These are phyloP conservation scores for Priapulus caudatus DNA, from an alignment of 2,888 invertebrate genomes.

Conservation along the genomic window DNA sequence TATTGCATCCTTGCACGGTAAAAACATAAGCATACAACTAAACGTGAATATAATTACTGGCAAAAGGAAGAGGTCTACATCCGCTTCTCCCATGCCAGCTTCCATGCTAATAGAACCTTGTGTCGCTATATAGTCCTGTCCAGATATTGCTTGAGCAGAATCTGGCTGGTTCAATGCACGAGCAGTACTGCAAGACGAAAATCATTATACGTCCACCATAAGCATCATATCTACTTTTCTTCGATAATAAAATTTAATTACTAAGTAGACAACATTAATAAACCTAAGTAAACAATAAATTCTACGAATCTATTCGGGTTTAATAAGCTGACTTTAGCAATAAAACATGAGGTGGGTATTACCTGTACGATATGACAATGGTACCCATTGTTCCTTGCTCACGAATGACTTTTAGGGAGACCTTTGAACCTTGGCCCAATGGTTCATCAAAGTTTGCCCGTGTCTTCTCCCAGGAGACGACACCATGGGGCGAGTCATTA, in stretches of 20 bases:
- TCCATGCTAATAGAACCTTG: conserved; percentile 28
- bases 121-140: conserved; percentile 30
- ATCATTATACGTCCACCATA: too few species aligned
- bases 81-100: conserved; percentile 25
- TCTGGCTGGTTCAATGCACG: conserved; percentile 19
- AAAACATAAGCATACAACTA: too few species aligned
- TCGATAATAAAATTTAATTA: too few species aligned
- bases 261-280: too few species aligned
- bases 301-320: too few species aligned
- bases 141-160: conserved; percentile 28
- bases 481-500: conserved; percentile 36
- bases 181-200: conserved; percentile 24
- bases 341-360: too few species aligned
- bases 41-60: too few species aligned
- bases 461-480: conserved; percentile 30
- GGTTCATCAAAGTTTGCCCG: conserved; percentile 26
- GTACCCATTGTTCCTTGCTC: conserved; percentile 30
- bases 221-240: too few species aligned
- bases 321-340: too few species aligned
- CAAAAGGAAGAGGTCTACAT: conserved; percentile 30
- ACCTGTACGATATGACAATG: conserved; percentile 31
- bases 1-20: too few species aligned
- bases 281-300: too few species aligned
- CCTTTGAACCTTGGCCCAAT: conserved; percentile 24
- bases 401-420: conserved; percentile 26